These are phyloP conservation scores for Drosophila albomicans DNA, from an alignment of 1,140 invertebrate genomes.

Conservation along the genomic window DNA sequence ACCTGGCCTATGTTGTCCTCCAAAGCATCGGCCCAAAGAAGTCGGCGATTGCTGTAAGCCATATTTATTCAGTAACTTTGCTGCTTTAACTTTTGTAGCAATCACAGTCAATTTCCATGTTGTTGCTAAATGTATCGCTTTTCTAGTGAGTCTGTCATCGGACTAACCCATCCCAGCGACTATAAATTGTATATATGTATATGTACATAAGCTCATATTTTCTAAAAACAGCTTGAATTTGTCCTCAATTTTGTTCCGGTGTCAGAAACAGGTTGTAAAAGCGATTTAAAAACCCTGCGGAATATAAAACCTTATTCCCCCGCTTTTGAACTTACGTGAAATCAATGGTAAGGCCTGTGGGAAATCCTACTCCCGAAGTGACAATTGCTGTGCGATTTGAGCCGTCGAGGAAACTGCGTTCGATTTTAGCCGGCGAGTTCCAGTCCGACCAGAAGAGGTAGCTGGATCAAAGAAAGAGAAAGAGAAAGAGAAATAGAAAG, in stretches of 20 bases:
- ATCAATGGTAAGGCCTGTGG: conserved; percentile 96
- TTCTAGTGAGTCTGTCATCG: too few relatives aligned
- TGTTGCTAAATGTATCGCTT: too few relatives aligned
- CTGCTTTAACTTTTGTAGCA: too few relatives aligned
- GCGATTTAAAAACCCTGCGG: too few relatives aligned
- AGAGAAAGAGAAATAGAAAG: neutral
- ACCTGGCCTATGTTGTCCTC: conserved; percentile 96
- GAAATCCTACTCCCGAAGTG: conserved; percentile 92
- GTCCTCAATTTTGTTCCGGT: too few relatives aligned
- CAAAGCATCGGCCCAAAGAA: conserved; percentile 94
- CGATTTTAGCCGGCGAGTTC: conserved; percentile 93
- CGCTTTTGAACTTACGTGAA: conserved; percentile 86
- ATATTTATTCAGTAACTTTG: conserved; percentile 5
- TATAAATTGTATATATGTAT: too few relatives aligned
- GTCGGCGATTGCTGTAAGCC: conserved; percentile 64
- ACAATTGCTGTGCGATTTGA: conserved; percentile 91
- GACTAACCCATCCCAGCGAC: too few relatives aligned
- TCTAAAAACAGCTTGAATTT: too few relatives aligned
- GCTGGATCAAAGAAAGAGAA: conserved; percentile 75
- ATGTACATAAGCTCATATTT: too few relatives aligned
- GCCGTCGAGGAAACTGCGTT: conserved; percentile 94
- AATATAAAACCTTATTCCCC: too few relatives aligned
- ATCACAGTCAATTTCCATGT: too few relatives aligned
- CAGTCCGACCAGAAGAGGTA: conserved; percentile 97
- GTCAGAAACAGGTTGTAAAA: too few relatives aligned